Conservation (phyloP, 1,140 invertebrate genomes). For the Pseudomyrmex sp. region DNA sequence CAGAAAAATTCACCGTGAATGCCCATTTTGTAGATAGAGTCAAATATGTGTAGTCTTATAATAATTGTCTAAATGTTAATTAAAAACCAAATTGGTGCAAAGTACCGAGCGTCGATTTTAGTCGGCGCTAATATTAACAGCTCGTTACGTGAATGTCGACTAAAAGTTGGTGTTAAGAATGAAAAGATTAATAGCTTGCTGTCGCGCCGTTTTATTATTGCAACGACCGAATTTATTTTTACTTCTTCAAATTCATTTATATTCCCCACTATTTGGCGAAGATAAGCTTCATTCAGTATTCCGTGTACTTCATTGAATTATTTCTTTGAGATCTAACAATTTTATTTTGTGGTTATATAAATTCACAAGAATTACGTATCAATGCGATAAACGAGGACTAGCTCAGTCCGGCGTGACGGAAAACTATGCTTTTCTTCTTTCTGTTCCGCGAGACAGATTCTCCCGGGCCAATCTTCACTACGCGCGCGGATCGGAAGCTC, state of each 20-base stretch:
- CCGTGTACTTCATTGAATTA: neutral
- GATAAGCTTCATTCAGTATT: neutral
- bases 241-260: neutral
- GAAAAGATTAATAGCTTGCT: neutral
- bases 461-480: conserved; percentile 63
- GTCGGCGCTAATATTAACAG: neutral
- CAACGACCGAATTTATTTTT: neutral
- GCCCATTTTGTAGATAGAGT: no score
- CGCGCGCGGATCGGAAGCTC: conserved; percentile 56
- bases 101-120: no score
- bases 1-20: no score
- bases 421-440: neutral
- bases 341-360: conserved; percentile 14
- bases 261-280: neutral
- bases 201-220: neutral
- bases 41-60: no score
- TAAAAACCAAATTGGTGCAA: no score
- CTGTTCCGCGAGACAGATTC: conserved; percentile 48
- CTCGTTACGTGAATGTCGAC: neutral
- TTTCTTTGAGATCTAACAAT: conserved; percentile 5
- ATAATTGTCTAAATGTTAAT: no score
- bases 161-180: no score
- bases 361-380: neutral
- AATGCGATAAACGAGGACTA: conserved; percentile 12
- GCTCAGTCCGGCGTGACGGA: neutral